Percentiles rank a stretch among this genome's conserved stretches.
These are phyloP conservation scores for Mobula birostris DNA, from an alignment of 2,113 vertebrate species.

Conservation along the genomic window DNA sequence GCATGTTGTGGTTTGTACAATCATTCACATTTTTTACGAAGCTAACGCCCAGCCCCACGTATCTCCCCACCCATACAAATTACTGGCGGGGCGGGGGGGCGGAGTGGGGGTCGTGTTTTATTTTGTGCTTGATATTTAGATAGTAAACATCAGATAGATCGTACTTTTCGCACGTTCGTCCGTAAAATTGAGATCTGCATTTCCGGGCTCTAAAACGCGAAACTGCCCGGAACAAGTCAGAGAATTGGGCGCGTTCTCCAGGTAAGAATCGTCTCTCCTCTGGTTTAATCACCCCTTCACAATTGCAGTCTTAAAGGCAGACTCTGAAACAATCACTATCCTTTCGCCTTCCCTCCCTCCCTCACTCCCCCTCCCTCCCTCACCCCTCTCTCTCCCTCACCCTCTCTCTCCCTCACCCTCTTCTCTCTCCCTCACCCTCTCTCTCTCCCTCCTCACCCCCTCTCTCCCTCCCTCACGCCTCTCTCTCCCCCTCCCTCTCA, in stretches of 20 bases:
- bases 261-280: neutral
- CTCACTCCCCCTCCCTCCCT: too few species aligned
- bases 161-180: neutral
- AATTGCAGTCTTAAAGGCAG: neutral
- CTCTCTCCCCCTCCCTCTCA: too few species aligned
- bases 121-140: neutral
- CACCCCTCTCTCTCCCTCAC: too few species aligned
- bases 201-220: neutral
- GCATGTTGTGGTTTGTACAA: neutral
- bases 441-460: too few species aligned
- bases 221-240: neutral
- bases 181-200: neutral
- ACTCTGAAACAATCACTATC: neutral
- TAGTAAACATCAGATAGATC: neutral
- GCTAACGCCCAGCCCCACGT: neutral
- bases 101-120: too few species aligned
- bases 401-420: too few species aligned
- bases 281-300: neutral
- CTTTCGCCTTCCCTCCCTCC: neutral
- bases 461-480: too few species aligned
- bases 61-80: neutral
- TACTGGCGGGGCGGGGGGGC: too few species aligned
- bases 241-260: neutral
- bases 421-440: too few species aligned
- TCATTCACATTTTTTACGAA: neutral